Percentiles rank a stretch among this genome's conserved stretches.
Evolutionary conservation across 2,113 vertebrate species (phyloP).

Genomic region (Desmodus rotundus): DNA sequence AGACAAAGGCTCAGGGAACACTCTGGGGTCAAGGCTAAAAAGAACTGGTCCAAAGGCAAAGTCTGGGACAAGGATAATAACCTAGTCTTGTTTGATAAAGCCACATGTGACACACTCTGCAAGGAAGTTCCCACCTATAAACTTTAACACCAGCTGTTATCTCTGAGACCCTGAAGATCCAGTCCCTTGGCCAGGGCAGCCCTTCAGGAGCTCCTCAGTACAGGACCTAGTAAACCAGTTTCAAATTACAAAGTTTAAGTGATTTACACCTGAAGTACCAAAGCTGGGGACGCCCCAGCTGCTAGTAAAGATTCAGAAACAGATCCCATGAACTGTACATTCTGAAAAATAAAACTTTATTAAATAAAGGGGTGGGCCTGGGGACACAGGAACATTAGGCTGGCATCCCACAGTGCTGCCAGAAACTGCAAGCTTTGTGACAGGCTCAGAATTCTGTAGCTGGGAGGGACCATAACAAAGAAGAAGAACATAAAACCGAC

Average conservation of each 20-base stretch:
- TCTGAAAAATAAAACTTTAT: background rate
- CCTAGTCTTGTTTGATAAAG: background rate
- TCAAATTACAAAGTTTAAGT: background rate
- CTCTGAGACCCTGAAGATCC: background rate
- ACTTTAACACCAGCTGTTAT: background rate
- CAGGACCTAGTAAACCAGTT: background rate
- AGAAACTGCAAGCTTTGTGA: background rate
- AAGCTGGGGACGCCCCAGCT: background rate
- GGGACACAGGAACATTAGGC: background rate
- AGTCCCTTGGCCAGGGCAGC: background rate
- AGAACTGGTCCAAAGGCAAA: background rate
- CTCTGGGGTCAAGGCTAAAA: background rate
- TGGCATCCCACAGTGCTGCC: background rate
- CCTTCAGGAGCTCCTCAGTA: background rate
- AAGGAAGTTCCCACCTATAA: background rate
- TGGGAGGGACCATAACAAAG: background rate
- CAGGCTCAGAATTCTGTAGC: background rate
- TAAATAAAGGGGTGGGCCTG: background rate
- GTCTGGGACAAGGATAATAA: background rate
- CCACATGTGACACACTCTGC: background rate
- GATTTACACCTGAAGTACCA: background rate
- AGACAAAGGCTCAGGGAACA: background rate
- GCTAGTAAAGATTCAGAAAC: background rate
- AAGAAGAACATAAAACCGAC: background rate
- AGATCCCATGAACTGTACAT: background rate